A percentile compares a stretch with the other conserved stretches of the same genome.
phyloP scores from a whole-genome alignment of 2,888 invertebrate genomes.

The Acanthococcus lagerstroemiae region DNA sequence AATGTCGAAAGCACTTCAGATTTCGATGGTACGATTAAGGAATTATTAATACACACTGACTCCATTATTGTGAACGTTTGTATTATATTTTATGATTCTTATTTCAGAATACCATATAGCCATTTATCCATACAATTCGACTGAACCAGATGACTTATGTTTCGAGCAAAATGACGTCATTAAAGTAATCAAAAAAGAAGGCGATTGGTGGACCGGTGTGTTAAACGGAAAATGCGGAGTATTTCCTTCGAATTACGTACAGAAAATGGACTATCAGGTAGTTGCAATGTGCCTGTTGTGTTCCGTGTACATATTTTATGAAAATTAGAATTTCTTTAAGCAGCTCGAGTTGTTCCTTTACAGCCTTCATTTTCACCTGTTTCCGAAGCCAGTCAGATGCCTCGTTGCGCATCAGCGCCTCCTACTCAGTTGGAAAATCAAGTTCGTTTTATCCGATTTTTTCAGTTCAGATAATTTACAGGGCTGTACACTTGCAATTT shows the following conservation, averaged over 20 bases:
- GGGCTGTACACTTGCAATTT: too few species aligned
- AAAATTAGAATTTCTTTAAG: too few species aligned
- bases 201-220: conserved; percentile 98
- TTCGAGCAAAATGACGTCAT: conserved; percentile 81
- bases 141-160: conserved; percentile 80
- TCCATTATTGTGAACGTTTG: too few species aligned
- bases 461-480: neutral
- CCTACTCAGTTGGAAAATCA: conserved; percentile 26
- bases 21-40: neutral
- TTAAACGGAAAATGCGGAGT: conserved; percentile 76
- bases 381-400: conserved; percentile 16
- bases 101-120: conserved; percentile 70
- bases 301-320: too few species aligned
- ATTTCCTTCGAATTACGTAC: conserved; percentile 96
- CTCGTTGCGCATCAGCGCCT: conserved; percentile 23
- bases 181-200: conserved; percentile 76
- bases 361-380: conserved; percentile 11
- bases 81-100: neutral
- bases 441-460: neutral
- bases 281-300: neutral
- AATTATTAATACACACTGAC: too few species aligned
- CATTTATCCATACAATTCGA: conserved; percentile 78
- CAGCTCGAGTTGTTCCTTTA: neutral
- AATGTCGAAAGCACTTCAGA: conserved; percentile 29
- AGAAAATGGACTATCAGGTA: conserved; percentile 43